Evolutionary conservation across 2,113 vertebrate species (phyloP).

Genomic region (Rhombomys opimus): DNA sequence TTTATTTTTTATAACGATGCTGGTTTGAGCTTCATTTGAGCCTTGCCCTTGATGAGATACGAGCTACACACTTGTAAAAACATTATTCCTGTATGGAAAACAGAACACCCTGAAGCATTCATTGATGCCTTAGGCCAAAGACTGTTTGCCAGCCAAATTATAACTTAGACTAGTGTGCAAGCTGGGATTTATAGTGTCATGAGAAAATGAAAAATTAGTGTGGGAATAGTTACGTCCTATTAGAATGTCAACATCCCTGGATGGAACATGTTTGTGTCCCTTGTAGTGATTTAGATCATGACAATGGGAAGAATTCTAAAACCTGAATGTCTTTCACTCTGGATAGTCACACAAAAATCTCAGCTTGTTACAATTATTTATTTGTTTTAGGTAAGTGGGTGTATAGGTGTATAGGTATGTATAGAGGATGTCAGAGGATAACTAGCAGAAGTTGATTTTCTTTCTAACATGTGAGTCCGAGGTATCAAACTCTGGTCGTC

Average conservation of each 20-base stretch:
- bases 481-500: too few relatives aligned
- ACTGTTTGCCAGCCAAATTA: not conserved
- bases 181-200: not conserved
- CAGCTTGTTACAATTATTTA: not conserved
- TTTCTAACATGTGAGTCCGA: too few relatives aligned
- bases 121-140: not conserved
- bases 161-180: not conserved
- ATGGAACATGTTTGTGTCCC: not conserved
- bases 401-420: not conserved
- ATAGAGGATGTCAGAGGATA: not conserved
- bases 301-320: not conserved
- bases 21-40: not conserved
- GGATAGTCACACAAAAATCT: not conserved
- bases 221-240: not conserved
- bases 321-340: not conserved
- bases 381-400: not conserved
- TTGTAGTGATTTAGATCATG: not conserved
- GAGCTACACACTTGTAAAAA: not conserved
- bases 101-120: not conserved
- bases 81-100: not conserved
- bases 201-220: not conserved
- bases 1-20: not conserved
- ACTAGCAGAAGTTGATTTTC: too few relatives aligned
- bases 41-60: not conserved
- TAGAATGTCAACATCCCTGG: not conserved